These are phyloP conservation scores for Drosophila yooni DNA, from an alignment of 2,888 invertebrate species.

Conservation along the genomic window DNA sequence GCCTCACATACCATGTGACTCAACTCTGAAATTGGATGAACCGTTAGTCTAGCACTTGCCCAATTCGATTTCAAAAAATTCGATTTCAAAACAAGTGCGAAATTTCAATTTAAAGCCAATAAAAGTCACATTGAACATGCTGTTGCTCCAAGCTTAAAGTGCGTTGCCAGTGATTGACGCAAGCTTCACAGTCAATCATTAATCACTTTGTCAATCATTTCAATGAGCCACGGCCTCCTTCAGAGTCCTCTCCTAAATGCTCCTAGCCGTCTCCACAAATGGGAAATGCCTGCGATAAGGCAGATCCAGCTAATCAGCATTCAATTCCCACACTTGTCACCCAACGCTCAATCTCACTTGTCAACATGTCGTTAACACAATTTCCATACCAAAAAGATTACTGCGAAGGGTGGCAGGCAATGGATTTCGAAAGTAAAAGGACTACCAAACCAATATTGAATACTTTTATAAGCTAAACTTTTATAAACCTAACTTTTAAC, in stretches of 20 bases:
- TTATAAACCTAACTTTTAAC: not conserved
- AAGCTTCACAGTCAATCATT: slow-evolving; percentile 68
- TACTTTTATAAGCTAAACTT: slow-evolving; percentile 1
- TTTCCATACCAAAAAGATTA: slow-evolving; percentile 68
- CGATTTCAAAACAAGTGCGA: slow-evolving; percentile 53
- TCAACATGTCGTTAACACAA: slow-evolving; percentile 83
- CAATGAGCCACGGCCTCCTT: slow-evolving; percentile 36
- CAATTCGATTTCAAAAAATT: slow-evolving; percentile 5
- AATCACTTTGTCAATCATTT: slow-evolving; percentile 83
- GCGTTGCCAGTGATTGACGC: slow-evolving; percentile 43
- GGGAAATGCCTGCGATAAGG: slow-evolving; percentile 46
- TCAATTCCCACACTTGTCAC: slow-evolving; percentile 55
- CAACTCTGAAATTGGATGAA: not conserved
- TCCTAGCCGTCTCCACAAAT: slow-evolving; percentile 16
- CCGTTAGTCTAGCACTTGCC: slow-evolving; percentile 39
- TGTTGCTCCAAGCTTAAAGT: slow-evolving; percentile 60
- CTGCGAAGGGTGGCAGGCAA: not conserved
- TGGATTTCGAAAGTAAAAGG: not conserved
- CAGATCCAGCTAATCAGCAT: slow-evolving; percentile 62
- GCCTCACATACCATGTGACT: not conserved
- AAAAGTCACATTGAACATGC: slow-evolving; percentile 48
- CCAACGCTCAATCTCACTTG: slow-evolving; percentile 80
- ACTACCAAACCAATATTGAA: not conserved
- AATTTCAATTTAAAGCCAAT: slow-evolving; percentile 60
- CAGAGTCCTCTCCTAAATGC: slow-evolving; percentile 30